Evolutionary conservation across 2,888 invertebrate species (phyloP), one percentile per base, ranked within the genome.

Genomic region (Acleris literana): DNA sequence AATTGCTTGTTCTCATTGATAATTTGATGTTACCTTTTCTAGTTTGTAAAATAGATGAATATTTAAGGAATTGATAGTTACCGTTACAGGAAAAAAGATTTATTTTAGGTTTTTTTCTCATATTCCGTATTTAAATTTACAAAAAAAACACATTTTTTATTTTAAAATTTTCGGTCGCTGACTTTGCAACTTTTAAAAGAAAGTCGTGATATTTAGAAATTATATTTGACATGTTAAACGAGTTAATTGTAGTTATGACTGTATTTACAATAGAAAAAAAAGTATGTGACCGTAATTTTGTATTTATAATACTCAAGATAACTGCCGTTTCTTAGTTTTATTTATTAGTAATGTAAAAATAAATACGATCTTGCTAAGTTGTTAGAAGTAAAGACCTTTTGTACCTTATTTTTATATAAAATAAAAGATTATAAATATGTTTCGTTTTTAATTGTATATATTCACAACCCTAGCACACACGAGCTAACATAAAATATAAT

Each of bases 401-500:
- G 86, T 88, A 88, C 86, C 86, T 87, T 83, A 82, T 85, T 85
- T 86, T 79, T 81, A 79, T 68, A 64, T 60, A 68, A 61, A 64
- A 68, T 64, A 68, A 64, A 56, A 62, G 3, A 61, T 51, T 18
- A 46, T 60, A 49, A 60, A 60, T 51, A 60, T 4, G 29, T 9
- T 18, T 33, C 3, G 52, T 22, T 49, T 54, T 60, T 49, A 16
- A 22, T 51, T 43, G 6, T 13, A 39, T 16, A 49, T 9, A 33
- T 6, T 5, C 5, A 55, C 33, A 55, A 29, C 5, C 57, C 3
- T 4, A 33, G 9, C 33, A 9, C 7, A 9, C 33, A 33, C 0
- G 9, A 33, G 7, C 29, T 29, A 29, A 29, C 29, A 7, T 29
- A 11, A 3, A 33, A 33, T 33, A 9, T 33, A 9, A 33, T 33